These are phyloP conservation scores for Chymomyza amoena DNA, from an alignment of 2,888 invertebrate genomes.

Conservation along the genomic window DNA sequence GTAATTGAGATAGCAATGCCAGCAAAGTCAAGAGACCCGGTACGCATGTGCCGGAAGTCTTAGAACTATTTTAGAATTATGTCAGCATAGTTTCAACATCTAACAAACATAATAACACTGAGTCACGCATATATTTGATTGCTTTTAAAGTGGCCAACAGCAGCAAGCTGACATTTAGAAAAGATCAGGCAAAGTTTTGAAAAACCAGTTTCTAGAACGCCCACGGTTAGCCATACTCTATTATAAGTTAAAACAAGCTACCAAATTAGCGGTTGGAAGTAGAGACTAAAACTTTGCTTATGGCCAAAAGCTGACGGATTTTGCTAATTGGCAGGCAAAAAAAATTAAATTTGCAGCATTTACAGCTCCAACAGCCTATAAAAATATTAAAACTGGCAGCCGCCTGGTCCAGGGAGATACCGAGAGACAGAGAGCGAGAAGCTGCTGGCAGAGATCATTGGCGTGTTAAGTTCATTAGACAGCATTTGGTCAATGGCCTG, in stretches of 20 bases:
- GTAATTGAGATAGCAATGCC: slow-evolving; percentile 10
- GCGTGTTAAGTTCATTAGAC: slow-evolving; percentile 47
- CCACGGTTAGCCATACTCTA: neutral
- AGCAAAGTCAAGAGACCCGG: neutral
- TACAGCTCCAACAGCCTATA: slow-evolving; percentile 23
- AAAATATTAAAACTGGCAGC: slow-evolving; percentile 40
- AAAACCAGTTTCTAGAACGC: neutral
- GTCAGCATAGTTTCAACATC: slow-evolving; percentile 57
- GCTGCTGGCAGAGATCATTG: slow-evolving; percentile 34
- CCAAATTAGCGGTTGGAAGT: neutral
- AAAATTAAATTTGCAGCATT: slow-evolving; percentile 27
- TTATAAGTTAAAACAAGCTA: neutral
- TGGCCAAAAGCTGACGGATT: neutral
- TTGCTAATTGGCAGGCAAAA: neutral
- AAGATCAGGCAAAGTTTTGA: neutral
- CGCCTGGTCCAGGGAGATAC: neutral
- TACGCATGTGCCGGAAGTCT: slow-evolving; percentile 47
- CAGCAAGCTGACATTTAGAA: neutral
- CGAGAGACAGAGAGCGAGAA: neutral
- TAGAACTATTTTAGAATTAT: slow-evolving; percentile 43
- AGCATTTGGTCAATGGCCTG: slow-evolving; percentile 66
- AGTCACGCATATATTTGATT: slow-evolving; percentile 66
- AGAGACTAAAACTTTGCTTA: neutral
- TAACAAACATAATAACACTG: slow-evolving; percentile 52
- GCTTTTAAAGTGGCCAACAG: slow-evolving; percentile 27